A percentile compares a stretch with the other conserved stretches of the same genome.
Conservation (phyloP, 2,888 invertebrate species). For the Trisateles emortualis region DNA sequence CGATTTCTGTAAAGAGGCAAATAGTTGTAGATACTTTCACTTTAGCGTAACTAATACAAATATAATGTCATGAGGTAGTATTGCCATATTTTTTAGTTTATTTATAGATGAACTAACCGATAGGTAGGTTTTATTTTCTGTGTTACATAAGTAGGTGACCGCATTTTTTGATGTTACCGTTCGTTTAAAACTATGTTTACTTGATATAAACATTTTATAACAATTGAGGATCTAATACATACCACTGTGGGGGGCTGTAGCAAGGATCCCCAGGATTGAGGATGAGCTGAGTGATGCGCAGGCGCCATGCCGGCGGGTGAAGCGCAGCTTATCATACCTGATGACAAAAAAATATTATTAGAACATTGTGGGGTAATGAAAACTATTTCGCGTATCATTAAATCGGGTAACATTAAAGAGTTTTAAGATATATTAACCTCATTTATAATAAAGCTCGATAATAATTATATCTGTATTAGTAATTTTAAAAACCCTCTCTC, state of each 20-base stretch:
- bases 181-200: too few species aligned
- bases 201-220: too few species aligned
- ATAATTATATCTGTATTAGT: too few species aligned
- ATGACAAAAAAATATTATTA: constrained; percentile 29
- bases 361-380: not conserved
- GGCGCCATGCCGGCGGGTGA: constrained; percentile 82
- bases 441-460: too few species aligned
- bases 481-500: too few species aligned
- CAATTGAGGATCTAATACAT: too few species aligned
- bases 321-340: constrained; percentile 82
- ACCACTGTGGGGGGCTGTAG: constrained; percentile 75
- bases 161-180: constrained; percentile 1
- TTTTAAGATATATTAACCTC: too few species aligned
- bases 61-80: not conserved
- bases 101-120: not conserved
- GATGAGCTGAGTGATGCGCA: constrained; percentile 67
- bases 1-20: constrained; percentile 83
- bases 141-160: not conserved
- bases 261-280: constrained; percentile 69
- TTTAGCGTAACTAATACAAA: not conserved
- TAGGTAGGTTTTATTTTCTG: not conserved
- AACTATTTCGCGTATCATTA: too few species aligned
- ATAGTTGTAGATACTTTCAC: constrained; percentile 25
- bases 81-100: not conserved
- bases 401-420: too few species aligned